Conservation (phyloP, 2,113 vertebrate species). For the Erythrolamprus reginae region DNA sequence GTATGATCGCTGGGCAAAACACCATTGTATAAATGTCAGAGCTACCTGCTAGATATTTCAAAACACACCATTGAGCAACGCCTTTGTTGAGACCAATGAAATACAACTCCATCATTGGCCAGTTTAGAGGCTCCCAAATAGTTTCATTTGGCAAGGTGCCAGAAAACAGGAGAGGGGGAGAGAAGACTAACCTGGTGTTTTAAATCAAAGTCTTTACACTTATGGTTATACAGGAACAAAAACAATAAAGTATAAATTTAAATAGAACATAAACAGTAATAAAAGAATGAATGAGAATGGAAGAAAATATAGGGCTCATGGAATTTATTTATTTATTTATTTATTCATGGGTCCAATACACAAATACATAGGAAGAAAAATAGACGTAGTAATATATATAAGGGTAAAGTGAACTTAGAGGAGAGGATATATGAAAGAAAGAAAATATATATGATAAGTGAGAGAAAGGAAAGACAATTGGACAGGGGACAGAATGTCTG, state of each 20-base stretch:
- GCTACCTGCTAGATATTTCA: not conserved
- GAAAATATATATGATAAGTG: no score
- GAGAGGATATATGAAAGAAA: no score
- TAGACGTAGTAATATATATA: no score
- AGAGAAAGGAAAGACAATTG: no score
- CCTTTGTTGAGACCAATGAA: not conserved
- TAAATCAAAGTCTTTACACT: not conserved
- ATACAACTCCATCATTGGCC: not conserved
- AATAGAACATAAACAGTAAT: not conserved
- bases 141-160: not conserved
- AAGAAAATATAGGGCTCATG: not conserved
- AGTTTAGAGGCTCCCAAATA: not conserved
- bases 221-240: not conserved
- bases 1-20: not conserved
- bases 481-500: no score
- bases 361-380: no score
- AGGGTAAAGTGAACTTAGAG: no score
- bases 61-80: not conserved
- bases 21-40: not conserved
- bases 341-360: no score
- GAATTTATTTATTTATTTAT: no score
- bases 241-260: not conserved
- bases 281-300: not conserved
- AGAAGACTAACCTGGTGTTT: not conserved
- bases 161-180: no score